Evolutionary conservation across 64 coral and sea anemone genomes (phyloP), one percentile per base, ranked within the genome.

Genomic region (Stichodactyla helianthus): DNA sequence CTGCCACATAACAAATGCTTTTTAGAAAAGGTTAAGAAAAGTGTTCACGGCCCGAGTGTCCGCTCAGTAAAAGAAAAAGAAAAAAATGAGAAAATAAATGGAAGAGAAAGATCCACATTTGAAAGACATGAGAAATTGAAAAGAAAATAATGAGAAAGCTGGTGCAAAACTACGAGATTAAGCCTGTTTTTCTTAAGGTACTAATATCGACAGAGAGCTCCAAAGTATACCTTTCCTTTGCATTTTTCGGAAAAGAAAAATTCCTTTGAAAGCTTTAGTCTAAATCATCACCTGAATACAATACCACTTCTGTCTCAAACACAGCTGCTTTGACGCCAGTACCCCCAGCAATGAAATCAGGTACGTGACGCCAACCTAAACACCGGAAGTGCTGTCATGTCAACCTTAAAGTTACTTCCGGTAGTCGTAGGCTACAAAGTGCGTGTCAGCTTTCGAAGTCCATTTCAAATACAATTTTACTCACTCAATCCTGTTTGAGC

Each of bases 381-480:
- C 15, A 81, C 78, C 78, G 78, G 78, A 81, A 81, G n/a, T 54
- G 12, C 78, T 51, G 51, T 81, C 51, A 81, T 12, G 51, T 53
- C 78, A 81, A 10, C 78, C 50, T 81, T 81, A 15, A 81, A 81
- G 15, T 81, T 51, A 81, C 78, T 81, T 81, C 78, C 78, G 78
- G 31, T 81, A 52, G 51, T 53, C 78, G 20, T 22, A 6, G 78
- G 6, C 50, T 7, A 81, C 44, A n/a, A n/a, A 81, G 50, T 17
- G 14, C 31, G 51, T 44, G 78, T 81, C 51, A 54, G 15, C 25
- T 26, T 74, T 74, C 8, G 17, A 74, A 74, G 26, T 23, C 8
- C 10, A 74, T 74, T 19, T 31, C 68, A 74, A 74, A 74, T 10
- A 31, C n/a, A 74, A 26, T 74, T 31, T 13, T 11, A 31, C 19